phyloP scores from a whole-genome alignment of 2,797 vertebrate genomes.

The Podargus strigoides region DNA sequence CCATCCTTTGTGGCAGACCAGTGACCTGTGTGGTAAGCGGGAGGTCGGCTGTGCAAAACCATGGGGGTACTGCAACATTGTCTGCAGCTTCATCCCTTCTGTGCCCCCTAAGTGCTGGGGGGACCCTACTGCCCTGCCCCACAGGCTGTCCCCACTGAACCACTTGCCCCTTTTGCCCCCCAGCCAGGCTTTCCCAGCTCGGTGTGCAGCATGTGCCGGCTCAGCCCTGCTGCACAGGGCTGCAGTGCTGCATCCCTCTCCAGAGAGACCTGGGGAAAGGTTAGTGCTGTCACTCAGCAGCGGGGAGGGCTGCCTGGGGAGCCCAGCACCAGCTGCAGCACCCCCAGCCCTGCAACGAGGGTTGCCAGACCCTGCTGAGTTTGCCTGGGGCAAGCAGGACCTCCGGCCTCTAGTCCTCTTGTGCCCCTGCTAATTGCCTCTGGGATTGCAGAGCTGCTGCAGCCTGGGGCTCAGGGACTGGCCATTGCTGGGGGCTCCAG shows the following conservation, averaged over 20 bases:
- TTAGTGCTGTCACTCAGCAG: slow-evolving; percentile 40
- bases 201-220: neutral
- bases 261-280: neutral
- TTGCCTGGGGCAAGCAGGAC: rapidly evolving
- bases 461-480: neutral
- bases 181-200: neutral
- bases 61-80: rapidly evolving
- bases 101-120: neutral
- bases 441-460: neutral
- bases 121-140: neutral
- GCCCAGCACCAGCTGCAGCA: neutral
- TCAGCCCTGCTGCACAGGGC: neutral
- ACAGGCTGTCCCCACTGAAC: neutral
- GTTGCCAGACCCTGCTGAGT: neutral
- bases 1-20: neutral
- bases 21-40: neutral
- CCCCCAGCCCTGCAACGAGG: neutral
- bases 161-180: neutral
- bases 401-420: neutral
- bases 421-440: neutral
- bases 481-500: neutral
- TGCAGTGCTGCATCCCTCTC: neutral
- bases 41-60: neutral
- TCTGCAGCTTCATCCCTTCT: rapidly evolving
- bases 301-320: neutral